Base-by-base conservation (phyloP, 2,888 invertebrate species). In the Magallana nippona region DNA sequence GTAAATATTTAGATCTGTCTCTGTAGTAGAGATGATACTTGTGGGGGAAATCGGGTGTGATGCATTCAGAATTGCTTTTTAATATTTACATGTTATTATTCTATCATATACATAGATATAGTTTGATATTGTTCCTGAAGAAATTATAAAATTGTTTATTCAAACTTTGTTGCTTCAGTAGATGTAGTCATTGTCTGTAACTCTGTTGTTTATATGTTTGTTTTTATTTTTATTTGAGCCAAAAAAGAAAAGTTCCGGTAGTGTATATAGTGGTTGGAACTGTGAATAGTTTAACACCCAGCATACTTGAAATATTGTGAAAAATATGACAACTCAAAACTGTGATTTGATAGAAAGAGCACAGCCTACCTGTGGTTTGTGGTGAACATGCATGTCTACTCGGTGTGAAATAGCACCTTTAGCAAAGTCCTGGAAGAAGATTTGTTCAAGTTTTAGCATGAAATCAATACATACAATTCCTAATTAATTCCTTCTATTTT, bases 1-100 rank as follows among this genome's bases (percentile, higher is more conserved):
- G 71, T 71, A 27, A n/a, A 22, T 71, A 71, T 71, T 27, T 32
- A 71, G 27, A 22, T 60, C 19, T 27, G 27, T 71, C 19, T 71
- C 71, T 71, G 71, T 71, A 44, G 32, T 71, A 60, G 22, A 32
- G 32, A 11, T 15, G 11, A 71, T 22, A 71, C 71, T 27, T 71
- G 15, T 71, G 71, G 63, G 44, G 32, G 15, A 71, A 71, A 71
- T 71, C 71, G 32, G 71, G 22, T 22, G 71, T 71, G 71, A 71
- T 27, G 32, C 32, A 27, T 27, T 27, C 22, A 32, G 11, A 27
- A 32, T 15, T 60, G 15, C n/a, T 60, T 44, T 8, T 60, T 15
- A 71, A 27, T 71, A 71, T 71, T 22, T 27, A 19, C 44, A 44
- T 44, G 44, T 44, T 44, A 27, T 71, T 27, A 27, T 71, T 27